phyloP scores from a whole-genome alignment of 1,140 invertebrate genomes.

The Aphelenchoides besseyi region DNA sequence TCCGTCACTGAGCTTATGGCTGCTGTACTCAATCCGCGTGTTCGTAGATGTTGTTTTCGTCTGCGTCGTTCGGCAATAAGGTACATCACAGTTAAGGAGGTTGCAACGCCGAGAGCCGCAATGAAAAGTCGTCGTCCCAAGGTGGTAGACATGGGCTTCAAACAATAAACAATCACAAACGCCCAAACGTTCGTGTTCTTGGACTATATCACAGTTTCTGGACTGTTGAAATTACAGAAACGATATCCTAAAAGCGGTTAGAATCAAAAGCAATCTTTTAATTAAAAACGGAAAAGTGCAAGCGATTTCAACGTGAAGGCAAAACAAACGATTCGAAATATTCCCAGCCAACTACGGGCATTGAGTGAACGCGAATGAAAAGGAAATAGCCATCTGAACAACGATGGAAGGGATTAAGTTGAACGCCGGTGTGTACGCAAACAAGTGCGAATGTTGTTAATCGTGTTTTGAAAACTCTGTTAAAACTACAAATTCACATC shows the following conservation, averaged over 20 bases:
- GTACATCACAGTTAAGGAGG: background rate
- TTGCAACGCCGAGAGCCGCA: background rate
- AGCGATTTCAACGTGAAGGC: background rate
- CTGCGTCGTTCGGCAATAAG: background rate
- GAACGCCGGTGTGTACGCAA: no score
- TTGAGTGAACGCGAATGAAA: no score
- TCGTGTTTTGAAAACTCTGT: no score
- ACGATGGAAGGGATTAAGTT: no score
- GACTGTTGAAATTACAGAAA: background rate
- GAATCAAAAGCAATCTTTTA: background rate
- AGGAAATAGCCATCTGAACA: no score
- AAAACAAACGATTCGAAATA: no score
- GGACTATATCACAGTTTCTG: background rate
- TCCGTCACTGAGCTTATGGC: background rate
- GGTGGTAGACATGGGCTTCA: background rate
- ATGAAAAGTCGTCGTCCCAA: background rate
- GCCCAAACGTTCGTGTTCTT: background rate
- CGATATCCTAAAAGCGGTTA: background rate
- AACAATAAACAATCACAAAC: background rate
- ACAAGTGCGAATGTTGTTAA: no score
- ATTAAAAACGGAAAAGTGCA: background rate
- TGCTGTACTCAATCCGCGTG: background rate
- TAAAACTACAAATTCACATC: no score
- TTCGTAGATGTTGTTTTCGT: background rate
- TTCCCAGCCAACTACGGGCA: no score